Evolutionary conservation across 2,888 invertebrate genomes (phyloP), one percentile per base, ranked within the genome.

Genomic region (Graphium colonna): DNA sequence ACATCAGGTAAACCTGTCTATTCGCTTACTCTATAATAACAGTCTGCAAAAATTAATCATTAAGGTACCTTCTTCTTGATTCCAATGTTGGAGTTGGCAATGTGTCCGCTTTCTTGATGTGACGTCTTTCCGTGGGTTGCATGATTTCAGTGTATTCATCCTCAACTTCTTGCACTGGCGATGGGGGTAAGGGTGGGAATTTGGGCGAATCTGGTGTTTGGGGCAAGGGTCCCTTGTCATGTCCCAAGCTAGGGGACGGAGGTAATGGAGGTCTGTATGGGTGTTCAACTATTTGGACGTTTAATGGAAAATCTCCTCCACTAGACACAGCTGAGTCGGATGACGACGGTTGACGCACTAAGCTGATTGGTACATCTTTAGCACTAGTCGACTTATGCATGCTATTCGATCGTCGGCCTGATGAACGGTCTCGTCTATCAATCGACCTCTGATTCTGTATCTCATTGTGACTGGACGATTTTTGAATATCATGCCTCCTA

Each of bases 131-230:
- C 48, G 83, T 77, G 3, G 90, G 87, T 60, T 83, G 85, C 71
- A 92, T 77, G 56, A 93, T 92, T 83, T 94, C 94, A 21, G 93
- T 92, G 67, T 94, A 94, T 68, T 94, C 94, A 65, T 94, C 93
- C 65, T 93, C 93, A 55, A 93, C 94, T 80, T 95, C 95, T 77
- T 95, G 95, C 8, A 95, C 94, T 0, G 96, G 96, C 0, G 96
- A 95, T 0, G 96, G 96, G 7, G 96, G 96, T 56, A 96, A 81
- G 33, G 95, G 95, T 15, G 95, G 95, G 71, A 95, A 93, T 47
- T 83, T 87, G 4, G 90, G 90, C 0, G 90, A 90, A 48, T 89
- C 90, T 13, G 90, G 90, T 1, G 90, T 89, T 60, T 80, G 86
- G 12, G 90, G 90, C 28, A 90, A 63, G 2, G 90, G 90, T 0